Percentiles rank a stretch among this genome's conserved stretches.
Conservation (phyloP, 2,888 invertebrate genomes). For the Nemotelus nigrinus region DNA sequence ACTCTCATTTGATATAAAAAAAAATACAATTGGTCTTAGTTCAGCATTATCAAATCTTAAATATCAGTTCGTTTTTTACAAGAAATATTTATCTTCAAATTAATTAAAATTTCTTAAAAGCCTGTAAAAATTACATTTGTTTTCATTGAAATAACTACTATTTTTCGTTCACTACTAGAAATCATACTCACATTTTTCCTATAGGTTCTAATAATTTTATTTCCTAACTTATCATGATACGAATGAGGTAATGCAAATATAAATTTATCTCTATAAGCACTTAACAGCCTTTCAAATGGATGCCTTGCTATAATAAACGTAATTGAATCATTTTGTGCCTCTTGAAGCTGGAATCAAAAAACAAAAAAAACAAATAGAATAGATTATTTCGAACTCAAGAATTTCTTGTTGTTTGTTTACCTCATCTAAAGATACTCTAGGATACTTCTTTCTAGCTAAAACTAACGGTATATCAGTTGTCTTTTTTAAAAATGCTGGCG, state of each 20-base stretch:
- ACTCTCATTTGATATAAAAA: no score
- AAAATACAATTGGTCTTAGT: no score
- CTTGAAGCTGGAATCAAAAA: conserved; percentile 67
- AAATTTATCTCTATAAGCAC: conserved; percentile 86
- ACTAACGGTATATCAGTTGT: conserved; percentile 82
- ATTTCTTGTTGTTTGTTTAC: conserved; percentile 52
- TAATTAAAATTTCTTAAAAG: no score
- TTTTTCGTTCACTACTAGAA: background rate
- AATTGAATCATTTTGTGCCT: conserved; percentile 79
- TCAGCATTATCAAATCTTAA: no score
- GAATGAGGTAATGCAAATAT: conserved; percentile 84
- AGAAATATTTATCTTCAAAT: no score
- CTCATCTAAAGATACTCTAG: conserved; percentile 77
- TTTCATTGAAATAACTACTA: no score
- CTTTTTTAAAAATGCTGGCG: conserved; percentile 78
- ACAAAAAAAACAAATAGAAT: conserved; percentile 42
- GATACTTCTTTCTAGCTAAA: conserved; percentile 82
- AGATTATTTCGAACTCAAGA: background rate
- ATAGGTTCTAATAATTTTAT: conserved; percentile 79
- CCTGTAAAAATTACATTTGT: no score
- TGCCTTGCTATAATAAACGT: conserved; percentile 85
- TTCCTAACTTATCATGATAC: conserved; percentile 82
- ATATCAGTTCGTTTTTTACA: no score
- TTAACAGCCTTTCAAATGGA: conserved; percentile 81
- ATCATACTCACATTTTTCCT: conserved; percentile 65